These are phyloP conservation scores for Sebastes vulpes DNA, from an alignment of 2,797 vertebrate species.

Conservation along the genomic window DNA sequence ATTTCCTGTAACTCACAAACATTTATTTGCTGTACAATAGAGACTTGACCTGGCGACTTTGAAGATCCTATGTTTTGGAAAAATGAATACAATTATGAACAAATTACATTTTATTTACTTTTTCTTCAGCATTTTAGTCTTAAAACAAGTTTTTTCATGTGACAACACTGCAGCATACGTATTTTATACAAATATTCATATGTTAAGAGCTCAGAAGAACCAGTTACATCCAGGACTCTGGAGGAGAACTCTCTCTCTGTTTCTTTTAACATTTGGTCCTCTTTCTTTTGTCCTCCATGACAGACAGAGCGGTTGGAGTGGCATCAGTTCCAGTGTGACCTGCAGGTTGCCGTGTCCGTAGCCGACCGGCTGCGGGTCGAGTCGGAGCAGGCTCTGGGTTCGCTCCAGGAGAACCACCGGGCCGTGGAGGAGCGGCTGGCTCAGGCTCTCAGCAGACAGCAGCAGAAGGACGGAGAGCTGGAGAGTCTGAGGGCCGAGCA, in stretches of 20 bases:
- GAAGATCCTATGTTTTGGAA: not conserved
- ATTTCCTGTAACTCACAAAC: not conserved
- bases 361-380: slow-evolving; percentile 82
- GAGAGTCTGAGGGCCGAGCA: slow-evolving; percentile 68
- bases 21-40: not conserved
- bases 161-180: no score
- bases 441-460: slow-evolving; percentile 55
- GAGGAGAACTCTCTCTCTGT: no score
- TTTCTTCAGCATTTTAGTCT: not conserved
- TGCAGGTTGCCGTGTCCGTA: slow-evolving; percentile 84
- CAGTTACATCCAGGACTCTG: not conserved
- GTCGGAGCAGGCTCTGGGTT: slow-evolving; percentile 73
- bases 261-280: no score
- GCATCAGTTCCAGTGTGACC: slow-evolving; percentile 86
- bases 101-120: not conserved
- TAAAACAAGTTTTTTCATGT: no score
- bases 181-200: not conserved
- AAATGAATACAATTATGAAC: not conserved
- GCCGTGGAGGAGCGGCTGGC: slow-evolving; percentile 67
- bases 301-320: slow-evolving; percentile 83
- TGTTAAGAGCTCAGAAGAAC: not conserved
- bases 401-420: slow-evolving; percentile 62
- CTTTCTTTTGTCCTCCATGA: not conserved
- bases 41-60: not conserved
- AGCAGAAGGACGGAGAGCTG: slow-evolving; percentile 64